These are phyloP conservation scores for Lichenostomus cassidix DNA, from an alignment of 2,113 vertebrate species.

Conservation along the genomic window DNA sequence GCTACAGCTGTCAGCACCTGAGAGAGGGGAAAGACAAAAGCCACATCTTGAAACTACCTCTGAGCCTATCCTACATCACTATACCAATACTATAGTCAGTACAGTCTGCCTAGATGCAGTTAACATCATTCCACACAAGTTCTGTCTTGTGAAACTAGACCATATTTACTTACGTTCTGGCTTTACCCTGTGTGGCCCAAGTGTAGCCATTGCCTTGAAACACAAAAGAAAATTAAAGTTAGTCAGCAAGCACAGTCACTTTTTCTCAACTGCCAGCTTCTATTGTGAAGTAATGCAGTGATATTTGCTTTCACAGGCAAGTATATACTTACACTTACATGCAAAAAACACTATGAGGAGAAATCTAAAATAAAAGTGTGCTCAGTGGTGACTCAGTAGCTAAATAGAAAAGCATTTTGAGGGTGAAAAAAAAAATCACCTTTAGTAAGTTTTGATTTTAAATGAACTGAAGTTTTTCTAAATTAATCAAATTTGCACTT, in stretches of 20 bases:
- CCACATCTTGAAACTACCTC: not conserved
- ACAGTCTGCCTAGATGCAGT: not conserved
- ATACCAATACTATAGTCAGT: not conserved
- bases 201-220: conserved; percentile 89
- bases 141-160: not conserved
- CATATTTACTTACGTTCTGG: conserved; percentile 84
- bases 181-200: conserved; percentile 92
- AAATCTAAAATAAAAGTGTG: not conserved
- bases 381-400: not conserved
- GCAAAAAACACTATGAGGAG: not conserved
- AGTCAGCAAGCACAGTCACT: not conserved
- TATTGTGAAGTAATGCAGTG: not conserved
- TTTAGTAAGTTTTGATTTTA: not conserved
- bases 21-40: not conserved
- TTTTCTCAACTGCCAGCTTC: not conserved
- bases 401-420: not conserved
- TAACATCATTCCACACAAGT: not conserved
- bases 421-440: not conserved
- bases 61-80: not conserved
- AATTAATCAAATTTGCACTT: not conserved
- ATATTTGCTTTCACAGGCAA: not conserved
- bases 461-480: not conserved
- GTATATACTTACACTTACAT: not conserved
- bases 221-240: not conserved
- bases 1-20: not conserved